Percentiles rank a stretch among this genome's conserved stretches.
Evolutionary conservation across 2,113 vertebrate genomes (phyloP).

Genomic region (Heteronetta atricapilla): DNA sequence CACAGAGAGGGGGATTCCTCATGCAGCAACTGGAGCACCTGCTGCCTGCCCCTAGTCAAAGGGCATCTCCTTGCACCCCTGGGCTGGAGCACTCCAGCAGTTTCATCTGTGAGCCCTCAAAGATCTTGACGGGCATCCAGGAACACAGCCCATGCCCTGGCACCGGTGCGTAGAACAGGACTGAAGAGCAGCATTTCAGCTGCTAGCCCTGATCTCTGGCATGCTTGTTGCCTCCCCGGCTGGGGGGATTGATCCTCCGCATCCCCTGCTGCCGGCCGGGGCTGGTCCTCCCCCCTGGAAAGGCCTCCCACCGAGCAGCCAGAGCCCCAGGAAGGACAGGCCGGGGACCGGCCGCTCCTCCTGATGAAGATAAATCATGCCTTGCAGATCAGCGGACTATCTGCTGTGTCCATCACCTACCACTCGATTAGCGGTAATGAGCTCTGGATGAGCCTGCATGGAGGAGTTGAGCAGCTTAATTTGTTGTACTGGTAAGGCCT

Average conservation of each 20-base stretch:
- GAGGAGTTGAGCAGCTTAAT: slow-evolving; percentile 18
- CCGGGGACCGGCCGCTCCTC: not conserved
- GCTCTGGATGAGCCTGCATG: not conserved
- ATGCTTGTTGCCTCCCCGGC: not conserved
- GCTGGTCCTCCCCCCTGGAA: not conserved
- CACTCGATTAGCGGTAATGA: slow-evolving; percentile 37
- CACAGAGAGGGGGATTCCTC: not conserved
- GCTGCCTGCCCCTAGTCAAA: not conserved
- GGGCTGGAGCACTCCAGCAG: not conserved
- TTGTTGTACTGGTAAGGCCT: not conserved
- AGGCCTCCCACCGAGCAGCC: slow-evolving; percentile 53
- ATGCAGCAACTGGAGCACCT: not conserved
- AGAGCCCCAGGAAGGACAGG: not conserved
- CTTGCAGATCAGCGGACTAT: slow-evolving; percentile 4
- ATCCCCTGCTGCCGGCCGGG: rapidly evolving
- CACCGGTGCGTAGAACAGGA: not conserved
- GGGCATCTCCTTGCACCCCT: rapidly evolving
- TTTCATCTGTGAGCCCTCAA: not conserved
- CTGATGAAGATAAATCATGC: slow-evolving; percentile 55
- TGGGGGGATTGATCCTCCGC: not conserved
- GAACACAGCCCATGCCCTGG: rapidly evolving
- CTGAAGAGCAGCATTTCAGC: slow-evolving; percentile 4
- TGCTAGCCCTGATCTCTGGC: slow-evolving; percentile 39
- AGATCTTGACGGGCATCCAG: not conserved
- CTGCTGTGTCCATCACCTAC: slow-evolving; percentile 22